These are phyloP conservation scores for Macrotus californicus DNA, from an alignment of 2,113 vertebrate species.

Conservation along the genomic window DNA sequence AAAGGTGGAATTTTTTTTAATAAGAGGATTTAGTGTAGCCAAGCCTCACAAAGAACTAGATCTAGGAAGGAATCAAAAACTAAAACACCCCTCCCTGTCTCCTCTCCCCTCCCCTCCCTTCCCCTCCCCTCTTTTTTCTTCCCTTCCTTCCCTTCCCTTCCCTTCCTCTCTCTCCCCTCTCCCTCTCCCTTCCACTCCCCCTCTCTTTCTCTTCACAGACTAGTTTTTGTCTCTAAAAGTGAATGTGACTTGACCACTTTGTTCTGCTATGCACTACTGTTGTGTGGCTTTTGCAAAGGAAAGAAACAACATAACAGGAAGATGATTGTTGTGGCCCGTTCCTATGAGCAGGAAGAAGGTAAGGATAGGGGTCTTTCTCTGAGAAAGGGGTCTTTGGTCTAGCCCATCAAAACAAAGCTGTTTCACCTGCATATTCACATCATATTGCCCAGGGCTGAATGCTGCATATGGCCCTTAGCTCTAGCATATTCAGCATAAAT, in stretches of 20 bases:
- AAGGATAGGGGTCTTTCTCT: neutral
- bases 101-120: fast-evolving
- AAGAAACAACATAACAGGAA: neutral
- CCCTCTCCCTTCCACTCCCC: neutral
- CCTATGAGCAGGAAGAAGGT: neutral
- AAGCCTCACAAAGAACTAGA: neutral
- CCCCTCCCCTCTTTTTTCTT: fast-evolving
- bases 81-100: neutral
- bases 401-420: neutral
- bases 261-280: neutral
- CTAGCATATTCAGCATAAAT: neutral
- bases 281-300: neutral
- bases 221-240: neutral
- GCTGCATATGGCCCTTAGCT: neutral
- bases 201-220: neutral
- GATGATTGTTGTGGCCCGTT: neutral
- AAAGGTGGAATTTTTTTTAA: neutral
- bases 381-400: neutral
- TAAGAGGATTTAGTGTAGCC: neutral
- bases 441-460: neutral
- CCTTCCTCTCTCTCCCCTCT: no score
- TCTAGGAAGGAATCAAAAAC: neutral
- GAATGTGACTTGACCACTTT: neutral
- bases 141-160: neutral
- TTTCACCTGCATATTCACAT: neutral